A percentile compares a stretch with the other conserved stretches of the same genome.
phyloP scores from a whole-genome alignment of 2,113 vertebrate genomes.

The Bungarus multicinctus region DNA sequence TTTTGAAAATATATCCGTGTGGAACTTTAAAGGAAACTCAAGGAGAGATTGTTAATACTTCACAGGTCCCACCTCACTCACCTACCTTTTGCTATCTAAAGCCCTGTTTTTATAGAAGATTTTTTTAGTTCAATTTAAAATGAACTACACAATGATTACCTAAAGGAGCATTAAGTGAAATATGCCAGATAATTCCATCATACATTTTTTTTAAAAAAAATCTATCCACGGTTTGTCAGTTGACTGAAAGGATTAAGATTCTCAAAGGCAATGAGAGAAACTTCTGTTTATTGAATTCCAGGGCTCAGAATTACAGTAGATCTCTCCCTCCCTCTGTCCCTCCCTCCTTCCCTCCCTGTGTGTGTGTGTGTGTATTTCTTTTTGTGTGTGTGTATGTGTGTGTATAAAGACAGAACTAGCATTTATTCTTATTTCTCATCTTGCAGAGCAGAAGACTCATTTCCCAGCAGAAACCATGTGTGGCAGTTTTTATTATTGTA shows the following conservation, averaged over 20 bases:
- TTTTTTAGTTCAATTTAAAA: constrained; percentile 36
- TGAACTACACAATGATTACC: constrained; percentile 38
- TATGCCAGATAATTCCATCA: constrained; percentile 50
- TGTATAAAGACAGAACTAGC: not conserved
- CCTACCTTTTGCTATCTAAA: not conserved
- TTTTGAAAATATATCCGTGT: not conserved
- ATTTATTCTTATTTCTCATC: not conserved
- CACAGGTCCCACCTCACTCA: not conserved
- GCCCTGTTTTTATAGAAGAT: constrained; percentile 10
- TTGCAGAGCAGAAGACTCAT: no score
- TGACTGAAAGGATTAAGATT: constrained; percentile 38
- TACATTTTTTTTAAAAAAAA: constrained; percentile 24
- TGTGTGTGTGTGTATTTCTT: not conserved
- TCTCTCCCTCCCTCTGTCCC: constrained; percentile 21
- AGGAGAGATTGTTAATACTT: not conserved
- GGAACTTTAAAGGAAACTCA: not conserved
- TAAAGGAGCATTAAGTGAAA: constrained; percentile 51
- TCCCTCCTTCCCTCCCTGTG: not conserved
- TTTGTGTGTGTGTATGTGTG: no score
- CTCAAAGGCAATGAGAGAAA: constrained; percentile 29
- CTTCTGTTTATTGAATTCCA: constrained; percentile 28
- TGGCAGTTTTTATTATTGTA: not conserved
- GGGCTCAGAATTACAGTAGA: not conserved
- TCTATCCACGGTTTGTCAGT: constrained; percentile 37
- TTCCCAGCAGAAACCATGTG: no score